Conservation (phyloP, 2,797 vertebrate genomes). For the Schizothorax lantsangensis region DNA sequence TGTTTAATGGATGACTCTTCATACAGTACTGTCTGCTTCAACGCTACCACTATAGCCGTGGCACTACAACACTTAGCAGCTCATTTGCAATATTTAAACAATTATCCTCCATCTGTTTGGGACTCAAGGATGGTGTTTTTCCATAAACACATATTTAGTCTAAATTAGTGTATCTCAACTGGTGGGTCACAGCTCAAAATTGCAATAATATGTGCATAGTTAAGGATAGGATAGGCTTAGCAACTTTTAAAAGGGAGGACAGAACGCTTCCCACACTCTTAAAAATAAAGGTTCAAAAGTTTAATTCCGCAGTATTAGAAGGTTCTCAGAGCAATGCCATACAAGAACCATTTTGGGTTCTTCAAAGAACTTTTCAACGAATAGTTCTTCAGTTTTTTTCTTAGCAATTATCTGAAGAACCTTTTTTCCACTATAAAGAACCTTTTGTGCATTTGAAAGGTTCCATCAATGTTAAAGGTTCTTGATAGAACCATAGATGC, state of each 20-base stretch:
- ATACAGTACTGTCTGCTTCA: conserved; percentile 65
- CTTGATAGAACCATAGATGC: background rate
- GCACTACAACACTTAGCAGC: conserved; percentile 31
- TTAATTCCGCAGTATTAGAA: background rate
- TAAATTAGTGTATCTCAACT: conserved; percentile 1
- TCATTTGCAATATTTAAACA: conserved; percentile 50
- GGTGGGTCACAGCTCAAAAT: background rate
- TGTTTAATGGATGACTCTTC: conserved; percentile 79
- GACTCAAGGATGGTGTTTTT: conserved; percentile 36
- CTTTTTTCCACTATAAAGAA: background rate
- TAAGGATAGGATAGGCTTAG: background rate
- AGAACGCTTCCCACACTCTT: background rate
- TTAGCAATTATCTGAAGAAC: background rate
- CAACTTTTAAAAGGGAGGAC: background rate
- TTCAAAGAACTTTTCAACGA: background rate
- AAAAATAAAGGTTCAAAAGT: background rate
- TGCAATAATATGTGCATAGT: background rate
- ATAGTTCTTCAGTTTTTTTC: background rate
- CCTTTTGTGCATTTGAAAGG: background rate
- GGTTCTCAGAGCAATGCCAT: background rate
- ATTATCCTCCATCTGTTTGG: conserved; percentile 53
- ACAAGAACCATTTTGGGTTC: background rate
- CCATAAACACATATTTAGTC: conserved; percentile 43
- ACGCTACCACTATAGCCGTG: conserved; percentile 54
- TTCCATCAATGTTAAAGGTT: background rate